Percentiles rank a stretch among this genome's conserved stretches.
These are phyloP conservation scores for Centropyge bicolor DNA, from an alignment of 2,797 vertebrate species.

Conservation along the genomic window DNA sequence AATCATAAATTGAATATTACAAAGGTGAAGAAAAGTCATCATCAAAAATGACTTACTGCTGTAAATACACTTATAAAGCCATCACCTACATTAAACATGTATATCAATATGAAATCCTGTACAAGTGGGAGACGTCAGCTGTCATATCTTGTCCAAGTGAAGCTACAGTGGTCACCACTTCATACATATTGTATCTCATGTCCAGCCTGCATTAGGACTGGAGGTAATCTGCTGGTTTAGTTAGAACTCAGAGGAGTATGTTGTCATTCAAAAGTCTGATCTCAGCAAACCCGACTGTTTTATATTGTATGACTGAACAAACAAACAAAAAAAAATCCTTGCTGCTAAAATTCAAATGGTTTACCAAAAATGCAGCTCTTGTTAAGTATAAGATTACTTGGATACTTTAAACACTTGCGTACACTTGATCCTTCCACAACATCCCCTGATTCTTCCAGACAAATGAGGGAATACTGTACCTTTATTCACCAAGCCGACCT, in stretches of 20 bases:
- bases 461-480: slow-evolving; percentile 53
- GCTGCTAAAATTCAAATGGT: slow-evolving; percentile 5
- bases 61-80: background rate
- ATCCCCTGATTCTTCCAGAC: slow-evolving; percentile 41
- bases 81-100: background rate
- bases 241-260: background rate
- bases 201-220: background rate
- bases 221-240: background rate
- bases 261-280: slow-evolving; percentile 11
- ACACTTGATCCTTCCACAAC: slow-evolving; percentile 34
- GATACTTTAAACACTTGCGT: slow-evolving; percentile 27
- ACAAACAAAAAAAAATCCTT: background rate
- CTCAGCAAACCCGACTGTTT: slow-evolving; percentile 3
- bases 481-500: slow-evolving; percentile 48
- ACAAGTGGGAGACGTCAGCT: background rate
- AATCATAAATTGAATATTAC: too few relatives aligned
- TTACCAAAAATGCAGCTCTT: slow-evolving; percentile 35
- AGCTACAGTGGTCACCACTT: background rate
- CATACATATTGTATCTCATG: background rate
- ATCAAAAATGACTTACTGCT: background rate
- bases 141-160: background rate
- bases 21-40: too few relatives aligned
- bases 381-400: slow-evolving; percentile 18
- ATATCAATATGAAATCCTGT: background rate
- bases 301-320: slow-evolving; percentile 7